Base-by-base conservation (phyloP, 2,888 invertebrate genomes). In the Neria commutata region DNA sequence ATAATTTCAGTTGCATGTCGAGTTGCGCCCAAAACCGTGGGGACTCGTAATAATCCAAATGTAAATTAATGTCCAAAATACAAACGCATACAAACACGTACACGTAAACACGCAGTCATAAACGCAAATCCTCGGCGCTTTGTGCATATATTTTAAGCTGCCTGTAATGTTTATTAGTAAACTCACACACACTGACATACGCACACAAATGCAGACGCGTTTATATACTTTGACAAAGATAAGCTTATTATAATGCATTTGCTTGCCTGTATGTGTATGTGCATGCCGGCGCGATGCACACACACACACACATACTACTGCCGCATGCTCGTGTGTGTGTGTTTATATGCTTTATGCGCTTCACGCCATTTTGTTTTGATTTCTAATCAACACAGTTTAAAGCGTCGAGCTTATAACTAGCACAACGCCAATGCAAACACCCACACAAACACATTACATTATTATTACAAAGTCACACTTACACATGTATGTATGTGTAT, bases 131-230 rank as follows among this genome's bases (percentile, higher is more conserved):
- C n/a, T n/a, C n/a, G n/a, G n/a, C 19, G 11, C n/a, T 40, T 16
- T 49, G 33, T 11, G 19, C 40, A 17, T n/a, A 26, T 17, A 52
- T 52, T 26, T 11, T 25, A 49, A 49, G 19, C 34, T 34, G 56
- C 54, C 46, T 53, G 59, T 50, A 48, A 63, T 46, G 58, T 58
- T 57, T 59, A 52, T 62, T 49, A 58, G 49, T 60, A 60, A 58
- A 49, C 42, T 24, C 17, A 56, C 48, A 56, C 42, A 51, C 25
- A 21, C 48, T 48, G 19, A 40, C 34, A 37, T 21, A 48, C 10
- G 25, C n/a, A 48, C 26, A 46, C 47, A 26, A 29, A 47, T 16
- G 25, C 23, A 26, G 21, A 51, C 16, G 14, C 1, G 8, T 16
- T 56, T 14, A 37, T 50, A 33, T n/a, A 46, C 25, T 23, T 42